Evolutionary conservation across 2,797 vertebrate genomes (phyloP).

Genomic region (Buceros bicornis): DNA sequence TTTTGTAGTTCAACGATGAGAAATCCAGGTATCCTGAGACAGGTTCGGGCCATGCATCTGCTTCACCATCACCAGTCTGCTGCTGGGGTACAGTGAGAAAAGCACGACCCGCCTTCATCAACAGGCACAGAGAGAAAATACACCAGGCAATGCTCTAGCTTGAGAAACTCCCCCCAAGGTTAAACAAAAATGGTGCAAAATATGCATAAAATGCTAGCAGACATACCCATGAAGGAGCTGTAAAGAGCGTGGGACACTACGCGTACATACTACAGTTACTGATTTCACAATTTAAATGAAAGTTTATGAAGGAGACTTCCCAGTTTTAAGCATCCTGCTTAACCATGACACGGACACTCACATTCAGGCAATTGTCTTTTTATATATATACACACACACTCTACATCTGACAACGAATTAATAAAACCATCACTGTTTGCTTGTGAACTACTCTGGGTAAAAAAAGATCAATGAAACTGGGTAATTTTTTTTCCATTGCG

Average conservation of each 20-base stretch:
- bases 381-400: background rate
- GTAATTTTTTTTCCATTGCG: background rate
- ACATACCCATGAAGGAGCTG: background rate
- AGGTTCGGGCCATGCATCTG: background rate
- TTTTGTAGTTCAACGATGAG: conserved; percentile 30
- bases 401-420: background rate
- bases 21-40: conserved; percentile 57
- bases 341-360: conserved; percentile 1
- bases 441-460: background rate
- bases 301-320: background rate
- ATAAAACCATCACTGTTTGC: background rate
- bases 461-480: background rate
- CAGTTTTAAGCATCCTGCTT: conserved; percentile 45
- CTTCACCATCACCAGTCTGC: conserved; percentile 8
- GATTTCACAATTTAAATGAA: background rate
- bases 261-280: background rate
- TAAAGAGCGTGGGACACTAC: background rate
- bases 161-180: background rate
- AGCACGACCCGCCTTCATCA: conserved; percentile 32
- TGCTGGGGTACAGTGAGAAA: conserved; percentile 24
- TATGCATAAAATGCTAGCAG: background rate
- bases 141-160: conserved; percentile 9
- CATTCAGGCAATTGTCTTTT: conserved; percentile 40
- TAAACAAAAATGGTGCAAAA: conserved; percentile 48
- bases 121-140: background rate